Base-by-base conservation (phyloP, 2,113 vertebrate genomes). In the Chaenogobius annularis region DNA sequence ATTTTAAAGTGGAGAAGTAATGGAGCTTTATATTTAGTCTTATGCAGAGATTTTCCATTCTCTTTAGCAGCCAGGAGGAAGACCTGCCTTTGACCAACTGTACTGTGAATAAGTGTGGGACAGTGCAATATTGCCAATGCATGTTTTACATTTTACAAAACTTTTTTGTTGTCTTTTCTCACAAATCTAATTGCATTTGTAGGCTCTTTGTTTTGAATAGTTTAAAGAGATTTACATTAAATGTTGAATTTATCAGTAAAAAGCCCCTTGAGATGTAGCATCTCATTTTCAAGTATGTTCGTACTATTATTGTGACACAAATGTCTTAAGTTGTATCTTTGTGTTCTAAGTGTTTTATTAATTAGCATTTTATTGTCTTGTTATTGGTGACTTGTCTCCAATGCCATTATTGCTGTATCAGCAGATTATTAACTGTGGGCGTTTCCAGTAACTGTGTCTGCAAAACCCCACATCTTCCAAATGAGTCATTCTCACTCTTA, bases 71-170 rank as follows among this genome's bases (percentile, higher is more conserved):
- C 78, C 74, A 68, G 35, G 70, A 77, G 59, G 44, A 75, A 68
- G 47, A 13, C 63, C 65, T 71, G 77, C 74, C 79, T 89, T 89
- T 70, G 67, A 84, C 79, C 86, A 89, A 86, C 87, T 70, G 85
- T 81, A 91, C 92, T 93, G 92, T 93, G 92, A 93, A 65, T 76
- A 65, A 83, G 46, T 87, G 67, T 58, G 78, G 89, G 75, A 58
- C 83, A 43, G 92, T 94, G 93, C 93, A 94, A 93, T 94, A 92
- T 80, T 70, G 44, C 80, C 40, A 81, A 10, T 58, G 23, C 20
- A 23, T 35, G 26, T 82, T 84, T 70, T 76, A 78, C 70, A 44
- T 17, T 72, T 50, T 80, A 66, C 68, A 74, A 81, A 70, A 6
- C 40, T 58, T 83, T 46, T 46, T 46, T 46, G 37, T 0, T 37